These are phyloP conservation scores for Acropternis orthonyx DNA, from an alignment of 2,797 vertebrate species.

Conservation along the genomic window DNA sequence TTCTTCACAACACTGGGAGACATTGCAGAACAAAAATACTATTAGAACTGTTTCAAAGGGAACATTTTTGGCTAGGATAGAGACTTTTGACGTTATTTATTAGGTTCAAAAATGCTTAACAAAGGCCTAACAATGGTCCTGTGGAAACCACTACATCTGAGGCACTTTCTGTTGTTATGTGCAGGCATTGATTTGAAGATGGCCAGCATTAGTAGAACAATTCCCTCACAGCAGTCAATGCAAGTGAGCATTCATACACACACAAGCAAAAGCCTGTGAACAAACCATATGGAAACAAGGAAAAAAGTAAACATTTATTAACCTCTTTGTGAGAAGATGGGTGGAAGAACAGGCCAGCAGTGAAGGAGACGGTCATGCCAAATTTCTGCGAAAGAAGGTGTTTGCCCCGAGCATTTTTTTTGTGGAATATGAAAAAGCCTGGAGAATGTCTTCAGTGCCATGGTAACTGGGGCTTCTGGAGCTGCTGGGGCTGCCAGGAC, in stretches of 20 bases:
- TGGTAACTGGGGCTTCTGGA: constrained; percentile 48
- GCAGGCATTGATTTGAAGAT: constrained; percentile 79
- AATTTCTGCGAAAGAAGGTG: constrained; percentile 63
- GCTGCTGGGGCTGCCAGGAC: background rate
- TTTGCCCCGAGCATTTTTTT: constrained; percentile 32
- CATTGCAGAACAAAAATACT: constrained; percentile 84
- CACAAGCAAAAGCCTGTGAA: constrained; percentile 80
- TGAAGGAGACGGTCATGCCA: constrained; percentile 71
- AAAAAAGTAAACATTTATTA: constrained; percentile 78
- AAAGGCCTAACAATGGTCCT: constrained; percentile 80
- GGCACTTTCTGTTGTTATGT: constrained; percentile 78
- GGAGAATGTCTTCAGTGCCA: constrained; percentile 34
- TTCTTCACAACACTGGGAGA: constrained; percentile 86
- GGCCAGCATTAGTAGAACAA: constrained; percentile 80
- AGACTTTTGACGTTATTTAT: constrained; percentile 92
- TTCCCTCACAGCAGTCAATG: constrained; percentile 78
- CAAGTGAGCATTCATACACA: constrained; percentile 76
- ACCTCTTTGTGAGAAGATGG: constrained; percentile 84
- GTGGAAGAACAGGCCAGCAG: constrained; percentile 77
- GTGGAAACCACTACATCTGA: constrained; percentile 85
- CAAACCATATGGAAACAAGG: constrained; percentile 75
- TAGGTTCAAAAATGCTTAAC: constrained; percentile 84
- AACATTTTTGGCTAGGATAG: constrained; percentile 80
- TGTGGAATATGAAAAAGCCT: constrained; percentile 42
- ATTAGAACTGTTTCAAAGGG: constrained; percentile 90